These are phyloP conservation scores for Netelia virgata DNA, from an alignment of 2,888 invertebrate species.

Conservation along the genomic window DNA sequence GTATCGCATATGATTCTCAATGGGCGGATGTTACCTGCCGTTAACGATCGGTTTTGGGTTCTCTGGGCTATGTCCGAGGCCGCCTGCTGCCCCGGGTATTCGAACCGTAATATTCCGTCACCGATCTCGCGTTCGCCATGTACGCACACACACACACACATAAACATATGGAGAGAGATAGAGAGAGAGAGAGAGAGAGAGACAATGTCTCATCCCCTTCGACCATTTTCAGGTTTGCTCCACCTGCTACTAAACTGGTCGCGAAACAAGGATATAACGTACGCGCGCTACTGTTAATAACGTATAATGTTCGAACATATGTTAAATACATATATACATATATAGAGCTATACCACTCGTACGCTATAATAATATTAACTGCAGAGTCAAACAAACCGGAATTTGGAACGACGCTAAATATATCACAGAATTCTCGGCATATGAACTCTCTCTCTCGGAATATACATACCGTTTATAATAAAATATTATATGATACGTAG, in stretches of 20 bases:
- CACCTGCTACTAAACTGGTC: constrained; percentile 1
- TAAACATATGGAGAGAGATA: neutral
- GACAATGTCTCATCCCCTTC: constrained; percentile 4
- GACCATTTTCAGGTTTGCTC: constrained; percentile 3
- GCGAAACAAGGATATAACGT: neutral
- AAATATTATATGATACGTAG: constrained; percentile 16
- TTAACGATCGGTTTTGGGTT: constrained; percentile 54
- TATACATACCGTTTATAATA: constrained; percentile 6
- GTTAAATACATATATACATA: neutral
- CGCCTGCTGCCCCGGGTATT: constrained; percentile 22
- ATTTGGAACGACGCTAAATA: neutral
- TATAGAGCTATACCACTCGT: neutral
- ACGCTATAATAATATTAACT: neutral
- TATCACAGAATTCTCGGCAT: too few species aligned
- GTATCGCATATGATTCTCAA: constrained; percentile 46
- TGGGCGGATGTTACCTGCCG: constrained; percentile 49
- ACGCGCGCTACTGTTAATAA: constrained; percentile 13
- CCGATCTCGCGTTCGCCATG: constrained; percentile 4
- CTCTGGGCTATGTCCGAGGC: constrained; percentile 14
- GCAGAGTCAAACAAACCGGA: neutral
- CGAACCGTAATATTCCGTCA: constrained; percentile 27
- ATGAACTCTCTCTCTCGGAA: too few species aligned
- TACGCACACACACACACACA: neutral
- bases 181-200: constrained; percentile 4
- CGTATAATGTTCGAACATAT: constrained; percentile 19